These are phyloP conservation scores for Bradypus variegatus DNA, from an alignment of 2,797 vertebrate species.

Conservation along the genomic window DNA sequence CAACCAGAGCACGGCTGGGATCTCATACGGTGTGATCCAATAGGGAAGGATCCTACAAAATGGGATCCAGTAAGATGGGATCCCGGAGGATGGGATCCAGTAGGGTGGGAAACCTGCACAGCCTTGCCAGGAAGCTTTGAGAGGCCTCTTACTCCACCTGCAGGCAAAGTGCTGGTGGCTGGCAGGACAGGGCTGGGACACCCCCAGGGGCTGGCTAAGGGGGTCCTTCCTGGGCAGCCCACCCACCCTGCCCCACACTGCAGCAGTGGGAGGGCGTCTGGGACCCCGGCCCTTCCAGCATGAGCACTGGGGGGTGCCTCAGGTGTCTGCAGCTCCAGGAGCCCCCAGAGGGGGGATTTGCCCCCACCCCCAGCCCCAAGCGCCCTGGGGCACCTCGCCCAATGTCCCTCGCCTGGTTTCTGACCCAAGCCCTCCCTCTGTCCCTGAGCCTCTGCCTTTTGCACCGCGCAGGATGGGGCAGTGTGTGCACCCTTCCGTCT, in stretches of 20 bases:
- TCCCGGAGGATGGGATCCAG: neutral
- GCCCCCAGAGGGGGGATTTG: neutral
- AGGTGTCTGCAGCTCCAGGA: neutral
- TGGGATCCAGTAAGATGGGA: neutral
- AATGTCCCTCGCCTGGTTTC: neutral
- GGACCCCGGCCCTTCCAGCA: neutral
- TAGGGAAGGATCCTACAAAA: neutral
- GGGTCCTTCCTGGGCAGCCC: neutral
- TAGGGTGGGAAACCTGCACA: accelerated
- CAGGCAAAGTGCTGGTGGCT: neutral
- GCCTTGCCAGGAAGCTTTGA: neutral
- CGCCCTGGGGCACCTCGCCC: neutral
- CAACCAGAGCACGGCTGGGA: no score
- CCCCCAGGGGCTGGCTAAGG: neutral
- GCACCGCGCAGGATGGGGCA: neutral
- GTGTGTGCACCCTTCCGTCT: accelerated
- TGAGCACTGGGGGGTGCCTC: neutral
- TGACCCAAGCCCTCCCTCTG: neutral
- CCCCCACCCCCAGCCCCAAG: neutral
- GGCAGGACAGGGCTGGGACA: neutral
- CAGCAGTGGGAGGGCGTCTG: neutral
- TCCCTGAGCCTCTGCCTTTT: neutral
- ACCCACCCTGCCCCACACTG: no score
- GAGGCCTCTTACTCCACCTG: constrained; percentile 41
- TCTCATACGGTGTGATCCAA: neutral